Conservation (phyloP, 2,888 invertebrate species). For the Tipula lateralis region DNA sequence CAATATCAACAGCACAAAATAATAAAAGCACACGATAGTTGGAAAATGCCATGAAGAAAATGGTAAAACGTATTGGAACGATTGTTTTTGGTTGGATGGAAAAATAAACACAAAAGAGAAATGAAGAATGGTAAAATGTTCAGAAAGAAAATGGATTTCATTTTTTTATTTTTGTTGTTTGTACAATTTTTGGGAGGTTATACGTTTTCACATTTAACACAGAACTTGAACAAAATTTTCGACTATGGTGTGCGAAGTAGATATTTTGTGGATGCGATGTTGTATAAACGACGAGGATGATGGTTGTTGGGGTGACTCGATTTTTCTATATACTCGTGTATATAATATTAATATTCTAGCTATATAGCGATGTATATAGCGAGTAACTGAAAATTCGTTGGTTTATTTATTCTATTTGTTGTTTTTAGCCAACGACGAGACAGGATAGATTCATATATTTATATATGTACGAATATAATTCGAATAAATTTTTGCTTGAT, state of each 20-base stretch:
- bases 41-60: slow-evolving; percentile 16
- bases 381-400: not conserved
- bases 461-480: not conserved
- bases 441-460: not conserved
- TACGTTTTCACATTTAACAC: slow-evolving; percentile 13
- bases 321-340: not conserved
- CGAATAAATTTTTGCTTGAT: not conserved
- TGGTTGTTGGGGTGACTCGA: not conserved
- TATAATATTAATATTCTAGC: not conserved
- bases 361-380: not conserved
- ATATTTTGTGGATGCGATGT: not conserved
- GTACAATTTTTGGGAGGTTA: not conserved
- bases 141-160: slow-evolving; percentile 13
- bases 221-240: not conserved
- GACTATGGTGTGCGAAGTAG: not conserved
- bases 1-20: not conserved
- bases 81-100: slow-evolving; percentile 1
- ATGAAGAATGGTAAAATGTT: not conserved
- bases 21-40: not conserved
- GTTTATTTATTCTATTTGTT: not conserved
- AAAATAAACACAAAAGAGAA: slow-evolving; percentile 4
- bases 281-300: not conserved
- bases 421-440: slow-evolving; percentile 7
- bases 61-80: slow-evolving; percentile 11
- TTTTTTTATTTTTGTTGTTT: not conserved